Evolutionary conservation across 2,113 vertebrate genomes (phyloP).

Genomic region (Dicentrarchus labrax): DNA sequence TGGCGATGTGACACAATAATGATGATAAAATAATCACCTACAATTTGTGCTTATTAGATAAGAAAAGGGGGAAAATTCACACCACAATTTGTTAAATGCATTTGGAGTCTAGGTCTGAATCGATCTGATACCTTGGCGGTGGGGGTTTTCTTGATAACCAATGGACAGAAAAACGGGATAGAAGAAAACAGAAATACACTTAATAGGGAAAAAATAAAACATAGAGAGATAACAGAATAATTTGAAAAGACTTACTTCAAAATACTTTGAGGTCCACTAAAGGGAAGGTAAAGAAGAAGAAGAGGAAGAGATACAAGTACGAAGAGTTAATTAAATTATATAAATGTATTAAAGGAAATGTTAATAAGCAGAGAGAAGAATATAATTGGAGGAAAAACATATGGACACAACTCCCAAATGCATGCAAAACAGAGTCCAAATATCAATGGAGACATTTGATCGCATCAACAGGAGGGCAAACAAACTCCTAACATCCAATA

Average conservation of each 20-base stretch:
- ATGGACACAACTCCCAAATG: background rate
- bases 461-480: background rate
- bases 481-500: background rate
- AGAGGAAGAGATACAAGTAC: slow-evolving; percentile 13
- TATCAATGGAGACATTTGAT: background rate
- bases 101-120: slow-evolving; percentile 13
- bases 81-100: slow-evolving; percentile 35
- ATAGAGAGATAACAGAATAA: background rate
- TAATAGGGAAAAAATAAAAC: slow-evolving; percentile 1
- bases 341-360: background rate
- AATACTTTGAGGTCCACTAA: slow-evolving; percentile 80
- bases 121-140: slow-evolving; percentile 69
- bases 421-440: slow-evolving; percentile 36
- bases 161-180: slow-evolving; percentile 15
- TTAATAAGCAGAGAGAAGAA: background rate
- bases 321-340: background rate
- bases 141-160: slow-evolving; percentile 71
- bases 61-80: background rate
- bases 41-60: slow-evolving; percentile 8
- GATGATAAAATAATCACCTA: background rate
- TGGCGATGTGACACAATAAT: background rate
- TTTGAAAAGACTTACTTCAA: slow-evolving; percentile 78
- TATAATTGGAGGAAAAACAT: background rate
- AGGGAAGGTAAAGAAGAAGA: slow-evolving; percentile 24
- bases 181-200: slow-evolving; percentile 15